Evolutionary conservation across 2,797 vertebrate genomes (phyloP).

Genomic region (Notoglanidium macrostoma): DNA sequence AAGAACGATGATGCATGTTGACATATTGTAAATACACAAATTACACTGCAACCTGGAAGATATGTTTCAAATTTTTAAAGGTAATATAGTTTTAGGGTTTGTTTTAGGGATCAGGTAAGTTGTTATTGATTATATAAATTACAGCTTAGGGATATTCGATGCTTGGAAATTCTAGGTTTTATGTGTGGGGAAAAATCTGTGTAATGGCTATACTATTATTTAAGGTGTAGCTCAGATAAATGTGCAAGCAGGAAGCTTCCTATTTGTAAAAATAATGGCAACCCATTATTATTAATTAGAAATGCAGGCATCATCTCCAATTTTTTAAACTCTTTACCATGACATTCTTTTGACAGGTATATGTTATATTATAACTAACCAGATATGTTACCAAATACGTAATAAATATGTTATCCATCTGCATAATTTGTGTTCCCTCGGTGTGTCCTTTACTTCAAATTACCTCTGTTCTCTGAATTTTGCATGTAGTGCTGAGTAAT

Average conservation of each 20-base stretch:
- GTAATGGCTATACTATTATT: not conserved
- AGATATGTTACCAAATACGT: too few species aligned
- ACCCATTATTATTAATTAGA: not conserved
- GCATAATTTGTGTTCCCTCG: not conserved
- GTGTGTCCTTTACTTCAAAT: slow-evolving; percentile 15
- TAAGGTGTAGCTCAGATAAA: not conserved
- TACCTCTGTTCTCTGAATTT: slow-evolving; percentile 34
- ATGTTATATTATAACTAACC: not conserved
- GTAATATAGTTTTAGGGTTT: not conserved
- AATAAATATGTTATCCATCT: not conserved
- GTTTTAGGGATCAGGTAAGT: not conserved
- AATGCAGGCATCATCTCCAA: not conserved
- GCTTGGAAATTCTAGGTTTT: not conserved
- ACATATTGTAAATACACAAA: not conserved
- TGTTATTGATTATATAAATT: not conserved
- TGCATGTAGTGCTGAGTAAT: slow-evolving; percentile 36
- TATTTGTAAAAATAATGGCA: not conserved
- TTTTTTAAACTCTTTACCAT: not conserved
- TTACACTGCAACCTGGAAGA: not conserved
- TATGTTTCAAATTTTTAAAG: not conserved
- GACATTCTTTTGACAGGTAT: not conserved
- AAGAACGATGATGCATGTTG: not conserved
- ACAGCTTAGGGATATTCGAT: not conserved
- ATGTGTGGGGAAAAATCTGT: not conserved
- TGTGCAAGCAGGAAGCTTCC: not conserved